Evolutionary conservation across 2,888 invertebrate genomes (phyloP), one percentile per base, ranked within the genome.

Genomic region (Pristionchus mayeri): DNA sequence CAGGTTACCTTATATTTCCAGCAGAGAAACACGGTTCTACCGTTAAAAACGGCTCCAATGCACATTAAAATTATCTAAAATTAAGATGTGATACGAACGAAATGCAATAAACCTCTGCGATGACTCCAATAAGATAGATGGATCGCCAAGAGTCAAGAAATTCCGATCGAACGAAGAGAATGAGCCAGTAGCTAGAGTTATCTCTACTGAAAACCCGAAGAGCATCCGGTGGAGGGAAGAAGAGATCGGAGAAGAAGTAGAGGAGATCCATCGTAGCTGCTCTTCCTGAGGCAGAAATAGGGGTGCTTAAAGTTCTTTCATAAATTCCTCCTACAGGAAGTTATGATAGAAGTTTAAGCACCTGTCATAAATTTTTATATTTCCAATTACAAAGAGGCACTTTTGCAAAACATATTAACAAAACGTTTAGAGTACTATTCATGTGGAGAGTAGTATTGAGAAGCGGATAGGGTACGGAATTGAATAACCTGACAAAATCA

Each of bases 1-100:
- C n/a, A n/a, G n/a, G 21, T 67, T 24, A 71, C 71, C 24, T 40
- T 40, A 44, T 71, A 24, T 44, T 40, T 71, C 71, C 71, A 71
- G 11, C n/a, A 21, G 9, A 71, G 24, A 6, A 40, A 40, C 21
- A 71, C 71, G 24, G 40, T 40, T n/a, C 71, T 11, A 0, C 71
- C 71, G n/a, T 71, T n/a, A 71, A 21, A 37, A 44, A 2, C 9
- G 18, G 1, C 71, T 71, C 16, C 18, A 67, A 37, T 67, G 7
- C 1, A 1, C 0, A 0, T 54, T 7, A 4, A 24, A 9, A 44
- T 11, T 3, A 3, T 0, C 7, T 40, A 24, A 40, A 71, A n/a
- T 40, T 24, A 0, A n/a, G 0, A 40, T 9, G 21, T 7, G 37
- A 37, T n/a, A n/a, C n/a, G n/a, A n/a, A n/a, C n/a, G n/a, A n/a